These are phyloP conservation scores for Melanotaenia pygmaea DNA, from an alignment of 2,797 vertebrate species.

Conservation along the genomic window DNA sequence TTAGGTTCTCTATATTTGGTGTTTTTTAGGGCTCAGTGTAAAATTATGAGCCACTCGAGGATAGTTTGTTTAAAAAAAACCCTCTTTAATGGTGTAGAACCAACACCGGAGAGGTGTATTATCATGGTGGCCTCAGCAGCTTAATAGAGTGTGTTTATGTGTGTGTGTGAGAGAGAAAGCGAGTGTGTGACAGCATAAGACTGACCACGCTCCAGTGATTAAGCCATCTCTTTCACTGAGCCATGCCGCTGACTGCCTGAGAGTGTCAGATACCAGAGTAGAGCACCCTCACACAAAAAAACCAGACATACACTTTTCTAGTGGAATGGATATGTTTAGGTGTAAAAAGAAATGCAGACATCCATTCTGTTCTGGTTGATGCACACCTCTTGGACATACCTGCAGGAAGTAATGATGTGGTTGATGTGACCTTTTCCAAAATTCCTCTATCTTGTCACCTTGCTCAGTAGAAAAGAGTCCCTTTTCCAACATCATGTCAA, in stretches of 20 bases:
- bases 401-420: conserved; percentile 51
- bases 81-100: conserved; percentile 41
- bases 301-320: conserved; percentile 15
- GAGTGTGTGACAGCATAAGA: conserved; percentile 52
- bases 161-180: conserved; percentile 26
- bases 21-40: conserved; percentile 32
- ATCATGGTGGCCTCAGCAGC: conserved; percentile 37
- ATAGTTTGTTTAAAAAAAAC: conserved; percentile 43
- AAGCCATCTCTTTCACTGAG: conserved; percentile 67
- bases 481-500: conserved; percentile 38
- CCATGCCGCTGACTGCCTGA: conserved; percentile 66
- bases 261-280: conserved; percentile 60
- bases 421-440: conserved; percentile 62
- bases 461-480: conserved; percentile 16
- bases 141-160: conserved; percentile 16
- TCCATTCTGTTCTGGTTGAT: conserved; percentile 20
- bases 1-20: conserved; percentile 9
- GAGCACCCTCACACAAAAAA: conserved; percentile 10
- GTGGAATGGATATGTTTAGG: conserved; percentile 30
- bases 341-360: conserved; percentile 16
- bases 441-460: conserved; percentile 45
- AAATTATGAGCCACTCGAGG: conserved; percentile 29
- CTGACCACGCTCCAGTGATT: conserved; percentile 60
- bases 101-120: conserved; percentile 34
- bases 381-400: conserved; percentile 17